Evolutionary conservation across 2,888 invertebrate species (phyloP), one percentile per base, ranked within the genome.

Genomic region (Cylindroiulus punctatus): DNA sequence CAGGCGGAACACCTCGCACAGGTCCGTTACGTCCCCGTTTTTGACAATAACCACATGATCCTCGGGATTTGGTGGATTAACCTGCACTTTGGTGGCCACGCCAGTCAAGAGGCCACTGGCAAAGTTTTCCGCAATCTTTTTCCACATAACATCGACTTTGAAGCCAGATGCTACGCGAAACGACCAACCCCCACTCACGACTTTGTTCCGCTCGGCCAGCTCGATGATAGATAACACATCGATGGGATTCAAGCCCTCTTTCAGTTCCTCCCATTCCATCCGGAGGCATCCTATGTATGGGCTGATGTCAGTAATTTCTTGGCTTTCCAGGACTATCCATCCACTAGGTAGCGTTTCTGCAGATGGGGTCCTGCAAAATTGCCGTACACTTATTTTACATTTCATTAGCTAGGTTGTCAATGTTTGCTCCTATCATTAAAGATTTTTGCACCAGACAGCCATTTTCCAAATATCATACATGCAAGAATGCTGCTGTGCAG

Each of bases 211-310:
- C 36, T 17, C n/a, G 81, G 81, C 81, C 12, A 81, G 14, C 22
- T 81, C 81, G n/a, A 0, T 32, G 81, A 81, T 81, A 22, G 3
- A 5, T 4, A 32, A n/a, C 4, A 32, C 4, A 17, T 81, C 19
- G 22, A 81, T 17, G 14, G 22, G 19, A 22, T n/a, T 81, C 32
- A n/a, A n/a, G 14, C 22, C 19, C 30, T 36, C 17, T n/a, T 81
- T 81, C 81, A 81, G 17, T 14, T 30, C 81, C n/a, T 81, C 14
- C 81, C 22, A 81, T 17, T 81, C 81, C n/a, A n/a, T n/a, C n/a
- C n/a, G n/a, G n/a, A n/a, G n/a, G n/a, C n/a, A n/a, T n/a, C n/a
- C n/a, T n/a, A n/a, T n/a, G n/a, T n/a, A n/a, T n/a, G n/a, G n/a
- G n/a, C n/a, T n/a, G n/a, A n/a, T n/a, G n/a, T n/a, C n/a, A n/a